These are phyloP conservation scores for Aythya baeri DNA, from an alignment of 2,113 vertebrate species.

Conservation along the genomic window DNA sequence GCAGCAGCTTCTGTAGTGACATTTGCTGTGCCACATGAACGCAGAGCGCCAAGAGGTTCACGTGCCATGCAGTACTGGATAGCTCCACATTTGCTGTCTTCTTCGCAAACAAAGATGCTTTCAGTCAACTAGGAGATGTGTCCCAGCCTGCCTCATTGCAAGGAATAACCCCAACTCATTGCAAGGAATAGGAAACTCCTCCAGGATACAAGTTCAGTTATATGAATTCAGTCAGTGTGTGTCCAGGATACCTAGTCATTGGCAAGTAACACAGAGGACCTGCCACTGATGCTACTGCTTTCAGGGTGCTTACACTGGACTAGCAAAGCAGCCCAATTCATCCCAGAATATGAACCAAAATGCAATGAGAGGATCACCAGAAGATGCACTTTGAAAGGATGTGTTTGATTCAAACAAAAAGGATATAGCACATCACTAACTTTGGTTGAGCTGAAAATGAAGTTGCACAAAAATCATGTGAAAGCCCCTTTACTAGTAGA, in stretches of 20 bases:
- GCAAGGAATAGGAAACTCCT: rapidly evolving
- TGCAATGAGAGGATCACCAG: not conserved
- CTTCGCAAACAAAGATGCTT: not conserved
- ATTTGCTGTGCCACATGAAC: not conserved
- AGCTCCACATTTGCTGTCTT: not conserved
- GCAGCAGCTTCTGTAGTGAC: conserved; percentile 25
- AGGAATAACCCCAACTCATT: not conserved
- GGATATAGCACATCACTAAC: not conserved
- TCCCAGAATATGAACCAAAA: not conserved
- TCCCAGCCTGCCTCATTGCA: not conserved
- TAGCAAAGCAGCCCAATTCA: not conserved
- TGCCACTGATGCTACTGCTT: not conserved
- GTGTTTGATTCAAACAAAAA: not conserved
- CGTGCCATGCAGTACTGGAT: not conserved
- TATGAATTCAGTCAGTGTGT: rapidly evolving
- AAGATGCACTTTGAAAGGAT: not conserved
- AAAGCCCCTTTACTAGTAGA: not conserved
- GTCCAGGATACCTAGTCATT: rapidly evolving
- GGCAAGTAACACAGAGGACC: not conserved
- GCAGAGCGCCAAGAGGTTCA: rapidly evolving
- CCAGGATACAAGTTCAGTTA: rapidly evolving
- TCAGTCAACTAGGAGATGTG: not conserved
- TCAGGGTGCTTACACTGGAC: not conserved
- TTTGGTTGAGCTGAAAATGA: not conserved
- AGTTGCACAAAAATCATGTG: not conserved